phyloP scores from a whole-genome alignment of 2,888 invertebrate species.

The Vannuccia rotundouncinata region DNA sequence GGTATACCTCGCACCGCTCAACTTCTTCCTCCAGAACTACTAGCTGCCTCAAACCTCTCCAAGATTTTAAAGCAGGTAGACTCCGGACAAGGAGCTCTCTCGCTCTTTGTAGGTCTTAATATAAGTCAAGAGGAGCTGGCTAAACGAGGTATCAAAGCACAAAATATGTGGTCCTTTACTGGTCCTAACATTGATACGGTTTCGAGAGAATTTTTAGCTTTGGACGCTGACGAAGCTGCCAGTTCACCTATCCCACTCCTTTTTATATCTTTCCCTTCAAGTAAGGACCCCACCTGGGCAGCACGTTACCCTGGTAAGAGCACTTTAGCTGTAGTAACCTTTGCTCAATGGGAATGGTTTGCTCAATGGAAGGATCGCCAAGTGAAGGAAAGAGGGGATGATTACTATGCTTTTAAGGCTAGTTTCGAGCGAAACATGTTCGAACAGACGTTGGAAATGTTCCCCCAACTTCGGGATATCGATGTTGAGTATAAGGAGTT shows the following conservation, averaged over 20 bases:
- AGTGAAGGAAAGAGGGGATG: conserved; percentile 51
- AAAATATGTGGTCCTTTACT: conserved; percentile 50
- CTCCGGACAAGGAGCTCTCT: conserved; percentile 46
- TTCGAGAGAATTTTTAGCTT: conserved; percentile 43
- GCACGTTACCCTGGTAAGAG: conserved; percentile 48
- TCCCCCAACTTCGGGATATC: conserved; percentile 46
- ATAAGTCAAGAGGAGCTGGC: conserved; percentile 45
- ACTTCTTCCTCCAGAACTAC: conserved; percentile 48
- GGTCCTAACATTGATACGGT: conserved; percentile 45
- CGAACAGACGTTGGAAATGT: conserved; percentile 46
- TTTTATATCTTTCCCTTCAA: conserved; percentile 55
- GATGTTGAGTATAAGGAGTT: conserved; percentile 49
- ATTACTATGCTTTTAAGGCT: conserved; percentile 50
- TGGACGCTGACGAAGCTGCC: conserved; percentile 46
- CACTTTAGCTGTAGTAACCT: conserved; percentile 47
- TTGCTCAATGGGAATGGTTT: conserved; percentile 51
- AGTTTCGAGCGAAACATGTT: conserved; percentile 47
- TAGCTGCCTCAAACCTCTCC: conserved; percentile 44
- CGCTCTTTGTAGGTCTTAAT: conserved; percentile 51
- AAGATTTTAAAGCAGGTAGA: conserved; percentile 42
- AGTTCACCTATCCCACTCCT: conserved; percentile 49
- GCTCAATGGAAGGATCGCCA: conserved; percentile 47
- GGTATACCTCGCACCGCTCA: conserved; percentile 50
- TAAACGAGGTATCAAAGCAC: conserved; percentile 46
- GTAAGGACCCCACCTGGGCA: conserved; percentile 54